Evolutionary conservation across 2,888 invertebrate genomes (phyloP).

Genomic region (Frankliniella intonsa): DNA sequence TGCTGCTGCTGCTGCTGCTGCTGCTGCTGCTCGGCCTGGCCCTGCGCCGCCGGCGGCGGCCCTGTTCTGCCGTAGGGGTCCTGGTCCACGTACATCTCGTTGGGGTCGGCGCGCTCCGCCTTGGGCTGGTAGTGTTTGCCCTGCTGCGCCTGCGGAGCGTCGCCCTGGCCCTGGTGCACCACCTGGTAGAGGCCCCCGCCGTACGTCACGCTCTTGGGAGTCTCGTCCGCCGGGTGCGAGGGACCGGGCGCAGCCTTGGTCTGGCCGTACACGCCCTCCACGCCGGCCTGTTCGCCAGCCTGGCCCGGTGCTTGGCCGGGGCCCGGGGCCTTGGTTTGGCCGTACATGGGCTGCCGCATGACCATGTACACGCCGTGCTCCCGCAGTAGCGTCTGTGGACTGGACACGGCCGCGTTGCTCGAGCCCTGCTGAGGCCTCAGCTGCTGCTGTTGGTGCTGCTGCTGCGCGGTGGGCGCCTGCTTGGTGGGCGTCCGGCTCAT

Average conservation of each 20-base stretch:
- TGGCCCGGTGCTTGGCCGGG: background rate
- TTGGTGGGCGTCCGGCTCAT: background rate
- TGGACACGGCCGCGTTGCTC: constrained; percentile 36
- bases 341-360: constrained; percentile 29
- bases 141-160: background rate
- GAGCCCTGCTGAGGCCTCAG: background rate
- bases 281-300: background rate
- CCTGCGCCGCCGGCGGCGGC: constrained; percentile 27
- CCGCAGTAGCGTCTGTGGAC: constrained; percentile 41
- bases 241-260: constrained; percentile 13
- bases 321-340: constrained; percentile 4
- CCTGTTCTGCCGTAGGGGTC: background rate
- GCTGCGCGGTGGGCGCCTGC: background rate
- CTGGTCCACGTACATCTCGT: constrained; percentile 16
- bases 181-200: constrained; percentile 4
- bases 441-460: background rate
- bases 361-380: constrained; percentile 42
- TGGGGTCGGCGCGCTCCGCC: background rate
- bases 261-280: background rate
- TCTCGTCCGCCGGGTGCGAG: background rate
- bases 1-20: constrained; percentile 9
- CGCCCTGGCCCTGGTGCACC: background rate
- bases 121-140: background rate
- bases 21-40: constrained; percentile 2
- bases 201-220: constrained; percentile 11